These are phyloP conservation scores for Hirtodrosophila histrioides DNA, from an alignment of 2,888 invertebrate species.

Conservation along the genomic window DNA sequence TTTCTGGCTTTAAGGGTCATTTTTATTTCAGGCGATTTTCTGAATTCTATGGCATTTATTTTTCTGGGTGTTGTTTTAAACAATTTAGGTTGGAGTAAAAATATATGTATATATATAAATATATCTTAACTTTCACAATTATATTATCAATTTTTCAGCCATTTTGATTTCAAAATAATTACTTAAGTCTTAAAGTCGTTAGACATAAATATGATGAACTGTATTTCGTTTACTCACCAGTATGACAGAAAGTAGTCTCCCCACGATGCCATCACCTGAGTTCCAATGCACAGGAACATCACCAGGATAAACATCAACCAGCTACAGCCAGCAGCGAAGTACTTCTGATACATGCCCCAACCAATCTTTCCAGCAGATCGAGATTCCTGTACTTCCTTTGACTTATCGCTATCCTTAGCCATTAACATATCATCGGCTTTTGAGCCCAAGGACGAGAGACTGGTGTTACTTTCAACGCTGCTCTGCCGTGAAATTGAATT, in stretches of 20 bases:
- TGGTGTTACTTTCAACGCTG: constrained; percentile 78
- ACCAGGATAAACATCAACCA: constrained; percentile 86
- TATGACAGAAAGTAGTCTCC: constrained; percentile 91
- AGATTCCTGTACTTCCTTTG: constrained; percentile 85
- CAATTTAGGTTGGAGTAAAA: no score
- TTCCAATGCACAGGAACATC: constrained; percentile 86
- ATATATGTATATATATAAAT: no score
- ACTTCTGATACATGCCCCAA: constrained; percentile 87
- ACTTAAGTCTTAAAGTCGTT: neutral
- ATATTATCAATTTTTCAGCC: no score
- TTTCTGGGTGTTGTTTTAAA: no score
- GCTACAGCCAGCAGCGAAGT: constrained; percentile 89
- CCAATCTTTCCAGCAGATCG: constrained; percentile 88
- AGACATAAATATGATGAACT: neutral
- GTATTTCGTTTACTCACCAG: constrained; percentile 85
- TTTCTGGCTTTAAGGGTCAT: no score
- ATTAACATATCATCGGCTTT: constrained; percentile 52
- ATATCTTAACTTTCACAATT: no score
- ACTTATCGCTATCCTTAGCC: constrained; percentile 33
- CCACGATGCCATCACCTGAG: constrained; percentile 89
- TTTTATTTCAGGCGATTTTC: no score
- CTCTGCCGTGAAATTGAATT: constrained; percentile 61
- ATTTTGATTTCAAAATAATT: no score
- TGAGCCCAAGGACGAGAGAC: constrained; percentile 85
- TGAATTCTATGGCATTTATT: no score